phyloP scores from a whole-genome alignment of 2,797 vertebrate species.

The Limnodromus scolopaceus region DNA sequence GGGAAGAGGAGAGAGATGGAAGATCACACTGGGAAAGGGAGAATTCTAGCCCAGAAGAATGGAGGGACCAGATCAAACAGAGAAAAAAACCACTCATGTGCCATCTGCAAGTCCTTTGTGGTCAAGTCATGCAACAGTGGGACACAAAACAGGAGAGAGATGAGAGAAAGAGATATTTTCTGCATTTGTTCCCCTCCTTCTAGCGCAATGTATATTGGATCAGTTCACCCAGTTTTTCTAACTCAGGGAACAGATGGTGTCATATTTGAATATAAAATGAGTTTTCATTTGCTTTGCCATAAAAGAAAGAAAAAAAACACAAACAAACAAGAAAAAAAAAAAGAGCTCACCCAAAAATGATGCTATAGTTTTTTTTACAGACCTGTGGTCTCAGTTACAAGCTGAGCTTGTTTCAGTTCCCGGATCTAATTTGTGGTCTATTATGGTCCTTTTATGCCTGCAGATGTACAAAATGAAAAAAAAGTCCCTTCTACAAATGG shows the following conservation, averaged over 20 bases:
- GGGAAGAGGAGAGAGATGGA: not conserved
- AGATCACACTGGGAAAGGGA: not conserved
- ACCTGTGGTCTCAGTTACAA: slow-evolving; percentile 70
- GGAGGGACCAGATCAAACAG: slow-evolving; percentile 29
- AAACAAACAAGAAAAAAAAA: slow-evolving; percentile 64
- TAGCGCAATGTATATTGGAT: slow-evolving; percentile 64
- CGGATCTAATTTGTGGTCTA: slow-evolving; percentile 75
- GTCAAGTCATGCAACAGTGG: slow-evolving; percentile 54
- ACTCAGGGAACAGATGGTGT: slow-evolving; percentile 68
- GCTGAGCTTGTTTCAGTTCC: slow-evolving; percentile 66
- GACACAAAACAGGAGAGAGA: slow-evolving; percentile 42
- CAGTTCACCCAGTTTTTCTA: slow-evolving; percentile 70
- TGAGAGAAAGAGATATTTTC: slow-evolving; percentile 41
- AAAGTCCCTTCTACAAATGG: slow-evolving; percentile 71
- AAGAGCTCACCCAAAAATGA: slow-evolving; percentile 36
- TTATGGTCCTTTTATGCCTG: slow-evolving; percentile 69
- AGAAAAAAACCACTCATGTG: not conserved
- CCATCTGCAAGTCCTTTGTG: slow-evolving; percentile 67
- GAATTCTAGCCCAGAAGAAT: slow-evolving; percentile 9
- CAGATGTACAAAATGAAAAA: slow-evolving; percentile 72
- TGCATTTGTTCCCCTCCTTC: slow-evolving; percentile 57
- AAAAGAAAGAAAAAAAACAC: slow-evolving; percentile 50
- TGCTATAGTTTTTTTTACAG: slow-evolving; percentile 65
- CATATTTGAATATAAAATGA: slow-evolving; percentile 74
- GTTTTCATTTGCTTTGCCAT: slow-evolving; percentile 70